Base-by-base conservation (phyloP, 2,113 vertebrate genomes). In the Cinclus mexicanus region DNA sequence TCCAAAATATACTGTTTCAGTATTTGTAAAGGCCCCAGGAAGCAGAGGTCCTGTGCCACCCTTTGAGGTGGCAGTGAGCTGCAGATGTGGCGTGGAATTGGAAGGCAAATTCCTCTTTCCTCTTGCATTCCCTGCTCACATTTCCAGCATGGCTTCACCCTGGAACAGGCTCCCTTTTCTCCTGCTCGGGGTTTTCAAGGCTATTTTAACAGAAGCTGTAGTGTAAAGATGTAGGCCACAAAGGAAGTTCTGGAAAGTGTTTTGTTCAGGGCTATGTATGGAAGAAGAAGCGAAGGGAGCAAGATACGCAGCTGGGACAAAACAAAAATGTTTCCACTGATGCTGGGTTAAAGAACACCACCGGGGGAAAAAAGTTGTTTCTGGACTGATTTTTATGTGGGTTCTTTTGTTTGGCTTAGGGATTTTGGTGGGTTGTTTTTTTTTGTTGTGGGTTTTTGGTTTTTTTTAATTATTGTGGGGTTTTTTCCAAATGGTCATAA, bases 321-420 rank as follows among this genome's bases (percentile, higher is more conserved):
- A 57, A 33, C 10, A 76, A 41, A 91, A 76, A 60, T 14, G 4
- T 39, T 75, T 68, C 44, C 47, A 68, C 22, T 84, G 88, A 61
- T 18, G 7, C 41, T 72, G 21, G 8, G 37, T 50, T 72, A 49
- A 83, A 75, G 24, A 87, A 44, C 15, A 44, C 25, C 18, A 42
- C 42, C 4, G 23, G 2, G 44, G 1, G 2, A 18, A 21, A 44
- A 11, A 35, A 35, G 18, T 8, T 18, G 26, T 22, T 67, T 59
- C 0, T 1, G 10, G 7, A 17, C 23, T 69, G n/a, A 0, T 23
- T 71, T 41, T 47, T 53, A 41, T 41, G 11, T 17, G 3, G 1
- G 1, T 68, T 49, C 37, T 21, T 67, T 63, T 31, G 8, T 35
- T 74, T 28, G 6, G 6, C 79, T 68, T 44, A 10, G 18, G 3